These are phyloP conservation scores for Prosopocoilus inquinatus DNA, from an alignment of 2,888 invertebrate species.

Conservation along the genomic window DNA sequence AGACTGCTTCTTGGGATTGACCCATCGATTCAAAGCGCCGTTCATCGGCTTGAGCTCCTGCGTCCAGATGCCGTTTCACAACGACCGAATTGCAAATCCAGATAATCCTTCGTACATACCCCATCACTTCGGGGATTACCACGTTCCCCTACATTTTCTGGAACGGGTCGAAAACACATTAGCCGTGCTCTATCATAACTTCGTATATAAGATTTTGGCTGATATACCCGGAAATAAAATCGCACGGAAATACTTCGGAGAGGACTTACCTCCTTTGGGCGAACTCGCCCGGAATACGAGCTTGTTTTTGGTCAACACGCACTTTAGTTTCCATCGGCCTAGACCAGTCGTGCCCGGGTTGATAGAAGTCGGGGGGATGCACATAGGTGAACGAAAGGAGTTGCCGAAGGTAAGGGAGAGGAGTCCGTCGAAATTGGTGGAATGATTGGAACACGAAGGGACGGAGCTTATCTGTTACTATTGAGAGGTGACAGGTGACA, in stretches of 20 bases:
- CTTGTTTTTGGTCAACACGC: constrained; percentile 52
- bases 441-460: too few species aligned
- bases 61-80: constrained; percentile 52
- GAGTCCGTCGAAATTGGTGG: background rate
- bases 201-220: constrained; percentile 4
- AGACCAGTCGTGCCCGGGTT: constrained; percentile 50
- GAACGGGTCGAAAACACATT: constrained; percentile 37
- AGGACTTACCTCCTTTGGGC: constrained; percentile 52
- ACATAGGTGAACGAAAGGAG: constrained; percentile 46
- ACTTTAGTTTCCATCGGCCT: constrained; percentile 50
- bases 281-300: constrained; percentile 50
- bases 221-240: constrained; percentile 22
- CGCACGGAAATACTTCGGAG: constrained; percentile 49
- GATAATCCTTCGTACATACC: constrained; percentile 54
- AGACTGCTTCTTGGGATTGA: constrained; percentile 65
- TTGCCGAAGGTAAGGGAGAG: constrained; percentile 30
- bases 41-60: constrained; percentile 57
- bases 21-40: constrained; percentile 59
- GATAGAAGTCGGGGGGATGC: constrained; percentile 57
- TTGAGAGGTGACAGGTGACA: too few species aligned
- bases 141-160: constrained; percentile 34
- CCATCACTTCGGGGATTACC: constrained; percentile 44
- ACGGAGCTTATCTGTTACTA: too few species aligned
- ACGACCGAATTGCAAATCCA: constrained; percentile 52
- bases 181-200: constrained; percentile 31